Evolutionary conservation across 1,140 invertebrate species (phyloP).

Genomic region (Neelides sp.): DNA sequence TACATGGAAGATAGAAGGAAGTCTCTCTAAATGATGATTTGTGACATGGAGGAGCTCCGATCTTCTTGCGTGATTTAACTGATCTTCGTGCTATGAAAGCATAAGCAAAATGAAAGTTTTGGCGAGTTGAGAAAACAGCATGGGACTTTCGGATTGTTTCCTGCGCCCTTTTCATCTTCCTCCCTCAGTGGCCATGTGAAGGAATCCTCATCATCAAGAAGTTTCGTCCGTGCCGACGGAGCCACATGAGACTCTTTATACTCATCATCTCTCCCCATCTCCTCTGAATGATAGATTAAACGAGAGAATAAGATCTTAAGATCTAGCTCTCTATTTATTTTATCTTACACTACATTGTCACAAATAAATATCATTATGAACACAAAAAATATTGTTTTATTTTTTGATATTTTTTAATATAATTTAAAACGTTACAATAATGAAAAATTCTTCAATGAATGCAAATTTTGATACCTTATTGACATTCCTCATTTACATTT

Average conservation of each 20-base stretch:
- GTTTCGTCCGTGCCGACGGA: no score
- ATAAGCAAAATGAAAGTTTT: slow-evolving; percentile 2
- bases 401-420: no score
- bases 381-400: no score
- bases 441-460: no score
- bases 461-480: no score
- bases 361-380: no score
- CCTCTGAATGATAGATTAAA: not conserved
- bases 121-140: slow-evolving; percentile 10
- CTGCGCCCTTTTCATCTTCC: not conserved
- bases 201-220: no score
- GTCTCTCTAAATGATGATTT: slow-evolving; percentile 6
- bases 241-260: not conserved
- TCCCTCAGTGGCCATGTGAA: not conserved
- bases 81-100: slow-evolving; percentile 9
- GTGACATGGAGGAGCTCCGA: not conserved
- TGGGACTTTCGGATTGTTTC: slow-evolving; percentile 11
- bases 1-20: not conserved
- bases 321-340: not conserved
- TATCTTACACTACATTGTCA: no score
- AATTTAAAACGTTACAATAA: no score
- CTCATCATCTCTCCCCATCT: not conserved
- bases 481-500: no score
- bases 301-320: not conserved
- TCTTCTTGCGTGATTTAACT: slow-evolving; percentile 11